Percentiles rank a stretch among this genome's conserved stretches.
Conservation (phyloP, 2,797 vertebrate species). For the Pangasius larnaudii region DNA sequence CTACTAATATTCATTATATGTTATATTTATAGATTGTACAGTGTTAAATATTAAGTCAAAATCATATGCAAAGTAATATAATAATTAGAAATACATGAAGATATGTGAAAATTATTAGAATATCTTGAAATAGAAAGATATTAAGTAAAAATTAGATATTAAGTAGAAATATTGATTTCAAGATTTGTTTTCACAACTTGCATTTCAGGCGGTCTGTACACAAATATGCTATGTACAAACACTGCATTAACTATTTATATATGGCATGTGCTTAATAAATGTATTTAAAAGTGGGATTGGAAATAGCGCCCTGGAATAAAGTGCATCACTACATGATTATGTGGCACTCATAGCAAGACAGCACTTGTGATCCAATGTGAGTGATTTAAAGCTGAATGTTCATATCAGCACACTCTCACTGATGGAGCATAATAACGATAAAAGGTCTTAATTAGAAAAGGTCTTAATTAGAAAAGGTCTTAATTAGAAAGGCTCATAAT, state of each 20-base stretch:
- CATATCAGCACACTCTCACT: not conserved
- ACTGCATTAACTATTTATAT: not conserved
- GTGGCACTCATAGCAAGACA: not conserved
- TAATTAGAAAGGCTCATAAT: not conserved
- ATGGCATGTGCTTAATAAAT: not conserved
- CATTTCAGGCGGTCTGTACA: not conserved
- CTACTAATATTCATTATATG: not conserved
- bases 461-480: slow-evolving; percentile 1
- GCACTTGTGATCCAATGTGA: not conserved
- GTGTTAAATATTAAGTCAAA: not conserved
- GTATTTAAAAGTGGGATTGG: not conserved
- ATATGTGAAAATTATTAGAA: not conserved
- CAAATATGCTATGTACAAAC: not conserved
- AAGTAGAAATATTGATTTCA: not conserved
- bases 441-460: not conserved
- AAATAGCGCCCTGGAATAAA: not conserved
- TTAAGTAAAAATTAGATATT: not conserved
- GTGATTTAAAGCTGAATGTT: slow-evolving; percentile 13
- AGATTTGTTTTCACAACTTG: not conserved
- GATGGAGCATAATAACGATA: not conserved
- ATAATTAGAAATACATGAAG: not conserved
- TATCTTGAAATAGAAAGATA: not conserved
- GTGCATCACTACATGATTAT: not conserved
- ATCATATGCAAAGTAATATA: not conserved
- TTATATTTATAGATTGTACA: not conserved